Conservation (phyloP, 2,113 vertebrate species). For the Burhinus bistriatus region DNA sequence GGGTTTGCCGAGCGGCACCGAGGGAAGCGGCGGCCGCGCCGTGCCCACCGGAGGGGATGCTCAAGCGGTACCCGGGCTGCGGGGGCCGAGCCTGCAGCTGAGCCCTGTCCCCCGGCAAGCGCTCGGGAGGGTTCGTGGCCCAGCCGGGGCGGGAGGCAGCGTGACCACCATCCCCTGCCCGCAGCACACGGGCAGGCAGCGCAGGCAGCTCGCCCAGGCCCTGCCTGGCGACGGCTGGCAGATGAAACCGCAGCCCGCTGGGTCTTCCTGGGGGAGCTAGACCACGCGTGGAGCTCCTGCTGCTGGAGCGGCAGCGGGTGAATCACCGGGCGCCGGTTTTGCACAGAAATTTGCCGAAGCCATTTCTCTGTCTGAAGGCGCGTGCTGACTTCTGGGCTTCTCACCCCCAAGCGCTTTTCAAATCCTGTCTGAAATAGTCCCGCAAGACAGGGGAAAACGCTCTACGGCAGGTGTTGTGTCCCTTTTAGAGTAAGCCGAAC, state of each 20-base stretch:
- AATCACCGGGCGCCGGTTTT: accelerated
- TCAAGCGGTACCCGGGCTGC: background rate
- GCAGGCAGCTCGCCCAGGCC: background rate
- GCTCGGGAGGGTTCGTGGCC: background rate
- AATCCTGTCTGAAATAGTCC: background rate
- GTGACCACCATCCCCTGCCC: background rate
- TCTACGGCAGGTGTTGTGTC: background rate
- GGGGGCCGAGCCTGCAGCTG: background rate
- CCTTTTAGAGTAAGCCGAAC: background rate
- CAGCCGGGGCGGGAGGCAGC: background rate
- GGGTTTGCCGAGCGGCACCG: background rate
- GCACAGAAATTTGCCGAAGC: background rate
- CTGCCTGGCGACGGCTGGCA: background rate
- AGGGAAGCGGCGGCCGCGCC: background rate
- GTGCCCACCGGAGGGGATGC: background rate
- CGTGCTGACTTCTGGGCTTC: background rate
- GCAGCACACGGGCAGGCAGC: background rate
- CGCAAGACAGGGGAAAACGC: background rate
- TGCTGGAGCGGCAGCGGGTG: background rate
- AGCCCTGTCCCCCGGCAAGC: too few species aligned
- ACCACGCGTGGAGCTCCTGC: background rate
- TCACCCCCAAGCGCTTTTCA: background rate
- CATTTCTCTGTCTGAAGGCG: background rate
- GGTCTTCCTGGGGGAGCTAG: background rate
- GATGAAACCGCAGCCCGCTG: background rate